Conservation (phyloP, 2,888 invertebrate species). For the Stomorhina lunata region DNA sequence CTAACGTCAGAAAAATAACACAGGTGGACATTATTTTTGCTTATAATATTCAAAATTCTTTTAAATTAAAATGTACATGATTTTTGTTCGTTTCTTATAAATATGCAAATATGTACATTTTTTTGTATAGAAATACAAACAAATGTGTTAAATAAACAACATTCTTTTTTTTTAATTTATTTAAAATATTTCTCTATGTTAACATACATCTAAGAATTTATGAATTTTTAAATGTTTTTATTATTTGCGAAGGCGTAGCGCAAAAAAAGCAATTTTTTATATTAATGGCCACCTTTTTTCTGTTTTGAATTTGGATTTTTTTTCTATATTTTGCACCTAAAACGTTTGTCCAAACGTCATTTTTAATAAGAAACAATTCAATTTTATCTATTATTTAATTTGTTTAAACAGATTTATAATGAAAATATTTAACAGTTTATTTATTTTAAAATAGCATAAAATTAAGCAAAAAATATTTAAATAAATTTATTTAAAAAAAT, state of each 20-base stretch:
- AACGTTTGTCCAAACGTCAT: too few species aligned
- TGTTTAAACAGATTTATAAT: too few species aligned
- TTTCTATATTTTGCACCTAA: too few species aligned
- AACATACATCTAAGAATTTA: constrained; percentile 53
- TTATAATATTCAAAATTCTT: constrained; percentile 27
- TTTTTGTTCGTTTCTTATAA: too few species aligned
- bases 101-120: not conserved
- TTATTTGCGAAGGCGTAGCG: constrained; percentile 39
- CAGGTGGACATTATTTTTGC: constrained; percentile 58
- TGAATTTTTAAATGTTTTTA: constrained; percentile 53
- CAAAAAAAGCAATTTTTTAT: not conserved
- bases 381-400: too few species aligned
- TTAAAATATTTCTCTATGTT: constrained; percentile 19
- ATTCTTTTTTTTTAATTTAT: not conserved
- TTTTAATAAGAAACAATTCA: too few species aligned
- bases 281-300: constrained; percentile 13
- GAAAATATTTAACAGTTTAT: too few species aligned
- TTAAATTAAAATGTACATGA: too few species aligned
- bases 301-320: too few species aligned
- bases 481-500: too few species aligned
- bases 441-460: too few species aligned
- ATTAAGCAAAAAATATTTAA: too few species aligned
- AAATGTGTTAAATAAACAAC: not conserved
- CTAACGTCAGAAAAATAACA: constrained; percentile 59
- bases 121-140: not conserved